Evolutionary conservation across 2,797 vertebrate species (phyloP).

Genomic region (Cynopterus sphinx): DNA sequence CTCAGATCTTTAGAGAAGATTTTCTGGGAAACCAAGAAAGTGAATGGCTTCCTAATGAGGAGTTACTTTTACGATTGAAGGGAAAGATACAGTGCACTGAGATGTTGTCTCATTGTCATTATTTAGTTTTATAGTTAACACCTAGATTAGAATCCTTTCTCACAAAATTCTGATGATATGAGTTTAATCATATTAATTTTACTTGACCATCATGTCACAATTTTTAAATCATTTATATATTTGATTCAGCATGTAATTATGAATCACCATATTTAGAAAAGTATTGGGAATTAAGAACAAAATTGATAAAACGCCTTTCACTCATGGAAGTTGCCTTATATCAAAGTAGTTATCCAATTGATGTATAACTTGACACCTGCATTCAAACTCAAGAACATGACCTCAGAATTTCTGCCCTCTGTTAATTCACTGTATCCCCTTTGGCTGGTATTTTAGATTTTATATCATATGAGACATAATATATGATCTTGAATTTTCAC

Average conservation of each 20-base stretch:
- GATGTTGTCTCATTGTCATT: background rate
- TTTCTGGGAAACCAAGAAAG: constrained; percentile 34
- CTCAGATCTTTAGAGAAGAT: background rate
- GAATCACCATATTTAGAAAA: background rate
- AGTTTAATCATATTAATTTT: constrained; percentile 30
- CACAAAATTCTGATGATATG: background rate
- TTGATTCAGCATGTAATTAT: background rate
- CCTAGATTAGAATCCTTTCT: background rate
- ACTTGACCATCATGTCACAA: background rate
- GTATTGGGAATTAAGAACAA: background rate
- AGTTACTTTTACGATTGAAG: background rate
- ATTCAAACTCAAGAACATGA: background rate
- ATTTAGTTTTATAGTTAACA: background rate
- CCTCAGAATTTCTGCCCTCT: background rate
- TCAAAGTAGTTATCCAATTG: background rate
- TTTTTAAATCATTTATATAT: background rate
- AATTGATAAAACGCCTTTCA: background rate
- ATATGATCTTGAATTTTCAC: background rate
- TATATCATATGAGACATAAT: background rate
- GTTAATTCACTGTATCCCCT: background rate
- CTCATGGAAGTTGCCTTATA: background rate
- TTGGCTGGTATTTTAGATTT: background rate
- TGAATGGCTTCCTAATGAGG: background rate
- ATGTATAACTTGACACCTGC: background rate
- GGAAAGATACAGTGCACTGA: background rate